phyloP scores from a whole-genome alignment of 2,113 vertebrate genomes.

The Taxidea taxus region DNA sequence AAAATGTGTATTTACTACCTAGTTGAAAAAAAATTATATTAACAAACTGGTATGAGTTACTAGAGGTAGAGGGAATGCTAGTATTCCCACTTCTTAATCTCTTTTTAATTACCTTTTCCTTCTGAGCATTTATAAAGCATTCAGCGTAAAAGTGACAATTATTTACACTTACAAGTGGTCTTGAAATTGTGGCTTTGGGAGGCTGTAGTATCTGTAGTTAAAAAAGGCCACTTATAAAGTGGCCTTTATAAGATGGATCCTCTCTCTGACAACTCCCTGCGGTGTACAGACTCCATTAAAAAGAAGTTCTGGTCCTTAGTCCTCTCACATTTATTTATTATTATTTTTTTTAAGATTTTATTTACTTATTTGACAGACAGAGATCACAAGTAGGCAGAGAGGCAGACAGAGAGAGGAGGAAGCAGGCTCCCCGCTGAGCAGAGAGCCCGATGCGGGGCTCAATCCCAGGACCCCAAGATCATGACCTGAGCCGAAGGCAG shows the following conservation, averaged over 20 bases:
- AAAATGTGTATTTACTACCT: slow-evolving; percentile 26
- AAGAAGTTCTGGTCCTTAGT: neutral
- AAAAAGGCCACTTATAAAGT: too few species aligned
- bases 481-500: too few species aligned
- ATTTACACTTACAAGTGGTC: neutral
- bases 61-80: neutral
- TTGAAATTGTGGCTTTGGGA: neutral
- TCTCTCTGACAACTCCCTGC: neutral
- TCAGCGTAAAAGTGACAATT: neutral
- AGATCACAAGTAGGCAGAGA: too few species aligned
- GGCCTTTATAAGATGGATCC: neutral
- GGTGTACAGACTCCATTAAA: neutral
- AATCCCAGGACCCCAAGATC: too few species aligned
- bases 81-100: neutral
- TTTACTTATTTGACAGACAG: too few species aligned
- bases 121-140: neutral
- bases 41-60: neutral
- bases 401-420: too few species aligned
- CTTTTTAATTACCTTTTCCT: neutral
- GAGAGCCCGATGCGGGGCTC: too few species aligned
- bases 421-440: too few species aligned
- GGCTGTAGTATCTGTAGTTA: neutral
- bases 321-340: neutral
- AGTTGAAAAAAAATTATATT: neutral
- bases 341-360: too few species aligned